Evolutionary conservation across 2,113 vertebrate species (phyloP).

Genomic region (Tyto alba): DNA sequence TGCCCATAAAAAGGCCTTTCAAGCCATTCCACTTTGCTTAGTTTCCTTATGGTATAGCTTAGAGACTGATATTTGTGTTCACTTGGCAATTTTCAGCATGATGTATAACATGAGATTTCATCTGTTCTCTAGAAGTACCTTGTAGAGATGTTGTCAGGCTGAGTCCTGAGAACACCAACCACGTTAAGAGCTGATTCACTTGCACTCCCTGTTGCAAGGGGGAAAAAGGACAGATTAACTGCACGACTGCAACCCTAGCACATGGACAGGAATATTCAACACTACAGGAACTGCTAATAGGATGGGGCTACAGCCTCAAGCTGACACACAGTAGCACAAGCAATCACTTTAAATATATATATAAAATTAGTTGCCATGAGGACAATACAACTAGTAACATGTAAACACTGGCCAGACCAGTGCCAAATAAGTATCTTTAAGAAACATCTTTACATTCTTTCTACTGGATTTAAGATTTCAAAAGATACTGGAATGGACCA

Average conservation of each 20-base stretch:
- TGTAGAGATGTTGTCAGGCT: neutral
- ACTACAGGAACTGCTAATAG: neutral
- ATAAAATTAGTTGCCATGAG: neutral
- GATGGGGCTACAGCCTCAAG: neutral
- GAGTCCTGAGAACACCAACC: neutral
- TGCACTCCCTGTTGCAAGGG: neutral
- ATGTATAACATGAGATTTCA: neutral
- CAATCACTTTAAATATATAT: neutral
- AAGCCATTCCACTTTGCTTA: neutral
- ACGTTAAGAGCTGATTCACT: neutral
- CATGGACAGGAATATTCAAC: neutral
- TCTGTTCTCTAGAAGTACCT: neutral
- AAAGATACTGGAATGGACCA: neutral
- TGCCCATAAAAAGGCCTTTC: neutral
- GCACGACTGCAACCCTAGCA: neutral
- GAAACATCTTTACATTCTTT: neutral
- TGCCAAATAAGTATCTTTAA: neutral
- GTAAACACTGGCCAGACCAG: neutral
- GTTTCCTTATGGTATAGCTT: neutral
- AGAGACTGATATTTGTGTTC: neutral
- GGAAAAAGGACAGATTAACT: neutral
- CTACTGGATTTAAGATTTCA: neutral
- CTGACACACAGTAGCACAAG: neutral
- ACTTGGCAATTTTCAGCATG: neutral
- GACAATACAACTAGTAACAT: neutral